phyloP scores from a whole-genome alignment of 2,888 invertebrate species.

The Aphidoletes aphidimyza region DNA sequence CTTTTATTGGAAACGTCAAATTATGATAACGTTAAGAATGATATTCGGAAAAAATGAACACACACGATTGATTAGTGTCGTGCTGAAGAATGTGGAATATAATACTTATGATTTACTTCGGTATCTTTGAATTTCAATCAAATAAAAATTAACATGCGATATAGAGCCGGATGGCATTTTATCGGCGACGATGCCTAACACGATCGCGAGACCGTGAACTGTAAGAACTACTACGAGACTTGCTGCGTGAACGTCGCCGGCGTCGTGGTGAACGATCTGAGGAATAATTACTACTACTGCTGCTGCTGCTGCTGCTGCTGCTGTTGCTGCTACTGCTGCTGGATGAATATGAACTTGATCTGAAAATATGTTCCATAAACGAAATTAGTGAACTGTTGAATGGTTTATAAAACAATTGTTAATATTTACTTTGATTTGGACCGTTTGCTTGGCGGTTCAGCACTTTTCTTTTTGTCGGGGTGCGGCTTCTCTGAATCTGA shows the following conservation, averaged over 20 bases:
- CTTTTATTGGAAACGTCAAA: too few species aligned
- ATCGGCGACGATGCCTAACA: not conserved
- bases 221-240: not conserved
- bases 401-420: not conserved
- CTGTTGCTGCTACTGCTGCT: too few species aligned
- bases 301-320: slow-evolving; percentile 15
- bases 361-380: not conserved
- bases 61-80: too few species aligned
- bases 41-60: too few species aligned
- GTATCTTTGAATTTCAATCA: too few species aligned
- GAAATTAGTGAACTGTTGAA: not conserved
- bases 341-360: not conserved
- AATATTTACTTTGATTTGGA: not conserved
- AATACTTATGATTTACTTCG: too few species aligned
- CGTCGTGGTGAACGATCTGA: not conserved
- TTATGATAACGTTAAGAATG: too few species aligned
- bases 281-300: not conserved
- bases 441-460: not conserved
- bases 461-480: not conserved
- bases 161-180: not conserved
- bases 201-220: slow-evolving; percentile 24
- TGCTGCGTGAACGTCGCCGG: not conserved
- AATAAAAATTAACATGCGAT: too few species aligned
- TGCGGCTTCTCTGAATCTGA: not conserved
- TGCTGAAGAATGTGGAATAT: too few species aligned